Base-by-base conservation (phyloP, 2,888 invertebrate species). In the Campaea margaritaria region DNA sequence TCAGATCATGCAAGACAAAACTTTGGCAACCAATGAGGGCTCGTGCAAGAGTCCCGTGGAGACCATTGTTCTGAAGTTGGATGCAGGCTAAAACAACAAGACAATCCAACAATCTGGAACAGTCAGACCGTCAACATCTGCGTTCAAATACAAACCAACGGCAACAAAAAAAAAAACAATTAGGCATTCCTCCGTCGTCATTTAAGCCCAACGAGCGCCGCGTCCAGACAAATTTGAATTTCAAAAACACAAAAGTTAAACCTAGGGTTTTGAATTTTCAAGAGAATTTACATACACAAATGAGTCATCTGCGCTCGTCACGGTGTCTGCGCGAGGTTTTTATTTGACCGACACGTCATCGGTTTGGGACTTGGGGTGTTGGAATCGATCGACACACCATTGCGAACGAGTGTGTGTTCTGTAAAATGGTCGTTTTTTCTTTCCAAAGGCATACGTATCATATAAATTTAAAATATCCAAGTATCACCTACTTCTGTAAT, bases 251-350 rank as follows among this genome's bases (percentile, higher is more conserved):
- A 48, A 74, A 74, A 74, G 68, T 73, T 72, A 70, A 70, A 67
- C 70, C 49, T 46, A 55, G 47, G 65, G 67, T 68, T 74, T 73
- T 70, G 72, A 72, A 72, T 73, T 73, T 71, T 82, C 77, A 79
- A 81, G 76, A 72, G 70, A 69, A 82, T 83, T 83, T 83, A 75
- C 81, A 82, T 82, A 81, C 62, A 79, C 76, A 85, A 84, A 84
- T 84, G 82, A 83, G 72, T 83, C 81, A 81, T 83, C 81, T 78
- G 74, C 69, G 73, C 71, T 76, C 80, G 81, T 81, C 75, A 79
- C 74, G 76, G 76, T 72, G 46, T 54, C 49, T 51, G 51, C 28
- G 2, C 31, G 5, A 39, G 53, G 45, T 54, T 58, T 45, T 53
- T 53, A 46, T 58, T 51, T 51, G 10, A 44, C 49, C 44, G 36